Evolutionary conservation across 2,797 vertebrate species (phyloP).

Genomic region (Lepus townsendii): DNA sequence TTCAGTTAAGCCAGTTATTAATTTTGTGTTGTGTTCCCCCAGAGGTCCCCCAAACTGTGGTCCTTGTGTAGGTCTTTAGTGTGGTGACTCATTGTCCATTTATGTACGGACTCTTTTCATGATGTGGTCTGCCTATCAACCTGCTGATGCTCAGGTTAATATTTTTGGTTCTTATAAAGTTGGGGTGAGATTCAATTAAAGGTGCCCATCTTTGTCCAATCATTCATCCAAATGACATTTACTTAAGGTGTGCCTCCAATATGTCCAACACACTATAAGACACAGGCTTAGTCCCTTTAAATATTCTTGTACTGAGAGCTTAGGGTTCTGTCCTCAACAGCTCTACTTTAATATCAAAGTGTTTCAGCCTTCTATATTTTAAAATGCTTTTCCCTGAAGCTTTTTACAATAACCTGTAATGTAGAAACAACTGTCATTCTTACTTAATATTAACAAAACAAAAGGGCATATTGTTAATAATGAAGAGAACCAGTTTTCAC

Average conservation of each 20-base stretch:
- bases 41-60: accelerated
- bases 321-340: neutral
- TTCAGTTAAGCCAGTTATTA: neutral
- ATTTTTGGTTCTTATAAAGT: neutral
- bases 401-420: neutral
- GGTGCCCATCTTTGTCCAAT: neutral
- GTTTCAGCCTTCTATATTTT: neutral
- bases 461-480: neutral
- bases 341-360: neutral
- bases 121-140: neutral
- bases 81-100: neutral
- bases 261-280: neutral
- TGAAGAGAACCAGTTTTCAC: slow-evolving; percentile 15
- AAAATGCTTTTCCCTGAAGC: neutral
- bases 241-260: neutral
- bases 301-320: neutral
- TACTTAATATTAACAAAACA: slow-evolving; percentile 34
- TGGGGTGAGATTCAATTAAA: neutral
- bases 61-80: neutral
- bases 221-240: neutral
- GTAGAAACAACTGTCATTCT: neutral
- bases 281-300: neutral
- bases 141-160: neutral
- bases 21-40: neutral
- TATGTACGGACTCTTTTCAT: neutral